These are phyloP conservation scores for Chrysomallon squamiferum DNA, from an alignment of 1,140 invertebrate species.

Conservation along the genomic window DNA sequence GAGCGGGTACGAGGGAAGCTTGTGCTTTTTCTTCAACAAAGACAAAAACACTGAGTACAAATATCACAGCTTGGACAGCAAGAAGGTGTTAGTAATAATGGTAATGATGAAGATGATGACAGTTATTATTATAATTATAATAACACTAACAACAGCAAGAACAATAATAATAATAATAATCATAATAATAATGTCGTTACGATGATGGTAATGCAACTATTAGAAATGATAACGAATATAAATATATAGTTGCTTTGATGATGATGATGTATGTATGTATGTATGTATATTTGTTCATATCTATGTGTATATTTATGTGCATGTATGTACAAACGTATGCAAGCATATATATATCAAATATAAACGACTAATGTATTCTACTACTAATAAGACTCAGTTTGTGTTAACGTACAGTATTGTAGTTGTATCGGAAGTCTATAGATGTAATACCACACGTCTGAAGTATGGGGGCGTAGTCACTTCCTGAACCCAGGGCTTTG, in stretches of 20 bases:
- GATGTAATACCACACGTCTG: conserved; percentile 53
- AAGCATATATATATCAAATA: too few species aligned
- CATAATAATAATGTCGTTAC: background rate
- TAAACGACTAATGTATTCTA: too few species aligned
- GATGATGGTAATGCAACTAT: background rate
- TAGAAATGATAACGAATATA: background rate
- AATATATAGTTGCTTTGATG: too few species aligned
- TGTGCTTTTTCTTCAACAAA: conserved; percentile 33
- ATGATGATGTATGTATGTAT: too few species aligned
- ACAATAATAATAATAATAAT: background rate
- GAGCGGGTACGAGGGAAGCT: conserved; percentile 55
- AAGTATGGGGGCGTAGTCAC: conserved; percentile 58
- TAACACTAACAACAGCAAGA: background rate
- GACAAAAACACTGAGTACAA: background rate
- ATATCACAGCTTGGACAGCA: background rate
- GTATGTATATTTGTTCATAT: too few species aligned
- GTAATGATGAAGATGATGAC: background rate
- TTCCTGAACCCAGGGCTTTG: conserved; percentile 53
- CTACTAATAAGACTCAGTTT: too few species aligned
- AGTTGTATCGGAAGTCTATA: conserved; percentile 49
- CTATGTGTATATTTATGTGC: too few species aligned
- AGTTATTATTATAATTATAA: background rate
- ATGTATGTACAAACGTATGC: too few species aligned
- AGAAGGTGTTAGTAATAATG: background rate
- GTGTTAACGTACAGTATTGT: conserved; percentile 19